Evolutionary conservation across 2,113 vertebrate genomes (phyloP).

Genomic region (Marmota flaviventris): DNA sequence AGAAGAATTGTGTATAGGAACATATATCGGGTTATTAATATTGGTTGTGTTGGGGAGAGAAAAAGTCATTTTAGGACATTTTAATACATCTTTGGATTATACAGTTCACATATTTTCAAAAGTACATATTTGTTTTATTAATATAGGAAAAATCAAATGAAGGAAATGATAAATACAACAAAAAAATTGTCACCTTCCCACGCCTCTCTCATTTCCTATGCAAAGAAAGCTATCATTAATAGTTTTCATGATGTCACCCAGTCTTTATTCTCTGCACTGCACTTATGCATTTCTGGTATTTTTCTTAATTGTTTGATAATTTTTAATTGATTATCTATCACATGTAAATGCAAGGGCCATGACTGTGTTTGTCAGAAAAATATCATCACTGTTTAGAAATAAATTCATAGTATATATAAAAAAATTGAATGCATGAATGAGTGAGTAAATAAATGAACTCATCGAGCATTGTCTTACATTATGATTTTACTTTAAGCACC

Average conservation of each 20-base stretch:
- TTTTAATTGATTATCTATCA: background rate
- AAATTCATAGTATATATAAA: background rate
- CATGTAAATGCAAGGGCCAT: background rate
- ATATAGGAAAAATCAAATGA: background rate
- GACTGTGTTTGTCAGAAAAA: background rate
- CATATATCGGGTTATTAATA: background rate
- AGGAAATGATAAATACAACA: background rate
- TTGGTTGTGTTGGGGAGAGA: background rate
- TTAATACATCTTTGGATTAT: background rate
- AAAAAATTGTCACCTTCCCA: background rate
- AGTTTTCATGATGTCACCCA: background rate
- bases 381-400: background rate
- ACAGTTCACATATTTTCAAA: background rate
- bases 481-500: background rate
- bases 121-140: background rate
- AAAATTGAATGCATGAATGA: background rate
- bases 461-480: background rate
- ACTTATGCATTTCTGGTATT: background rate
- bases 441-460: background rate
- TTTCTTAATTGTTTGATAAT: background rate
- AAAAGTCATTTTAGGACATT: background rate
- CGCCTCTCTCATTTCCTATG: background rate
- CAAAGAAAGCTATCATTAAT: background rate
- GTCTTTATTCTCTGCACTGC: background rate
- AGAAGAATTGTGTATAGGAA: background rate